Conservation (phyloP, 2,113 vertebrate species). For the Ginglymostoma cirratum region DNA sequence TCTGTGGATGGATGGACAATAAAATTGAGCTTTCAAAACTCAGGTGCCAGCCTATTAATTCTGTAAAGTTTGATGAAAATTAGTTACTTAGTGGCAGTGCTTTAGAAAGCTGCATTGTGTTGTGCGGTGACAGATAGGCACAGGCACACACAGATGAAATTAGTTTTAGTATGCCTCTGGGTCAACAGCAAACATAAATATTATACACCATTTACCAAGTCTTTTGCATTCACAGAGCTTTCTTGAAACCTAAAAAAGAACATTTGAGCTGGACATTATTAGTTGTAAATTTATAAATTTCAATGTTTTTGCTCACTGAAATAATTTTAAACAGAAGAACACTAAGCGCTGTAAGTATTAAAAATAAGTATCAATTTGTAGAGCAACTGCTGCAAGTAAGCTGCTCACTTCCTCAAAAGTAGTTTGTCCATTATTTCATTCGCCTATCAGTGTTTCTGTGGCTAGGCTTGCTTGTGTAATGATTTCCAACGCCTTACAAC, state of each 20-base stretch:
- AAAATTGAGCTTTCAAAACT: neutral
- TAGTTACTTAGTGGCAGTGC: neutral
- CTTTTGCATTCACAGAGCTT: neutral
- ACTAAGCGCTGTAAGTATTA: neutral
- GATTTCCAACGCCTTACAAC: neutral
- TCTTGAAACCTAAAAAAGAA: neutral
- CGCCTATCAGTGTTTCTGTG: neutral
- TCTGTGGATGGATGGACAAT: neutral
- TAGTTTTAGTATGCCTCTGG: neutral
- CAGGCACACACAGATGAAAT: neutral
- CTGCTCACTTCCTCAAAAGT: neutral
- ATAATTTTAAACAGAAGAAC: neutral
- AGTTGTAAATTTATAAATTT: neutral
- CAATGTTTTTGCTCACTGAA: neutral
- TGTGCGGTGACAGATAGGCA: neutral
- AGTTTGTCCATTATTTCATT: neutral
- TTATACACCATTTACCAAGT: neutral
- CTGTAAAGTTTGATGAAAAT: neutral
- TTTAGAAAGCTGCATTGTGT: conserved; percentile 5
- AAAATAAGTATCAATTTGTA: neutral
- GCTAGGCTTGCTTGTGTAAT: neutral
- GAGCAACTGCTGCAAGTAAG: neutral
- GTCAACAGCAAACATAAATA: neutral
- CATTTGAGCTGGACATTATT: neutral
- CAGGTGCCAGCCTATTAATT: neutral